Evolutionary conservation across 2,113 vertebrate genomes (phyloP).

Genomic region (Colaptes auratus): DNA sequence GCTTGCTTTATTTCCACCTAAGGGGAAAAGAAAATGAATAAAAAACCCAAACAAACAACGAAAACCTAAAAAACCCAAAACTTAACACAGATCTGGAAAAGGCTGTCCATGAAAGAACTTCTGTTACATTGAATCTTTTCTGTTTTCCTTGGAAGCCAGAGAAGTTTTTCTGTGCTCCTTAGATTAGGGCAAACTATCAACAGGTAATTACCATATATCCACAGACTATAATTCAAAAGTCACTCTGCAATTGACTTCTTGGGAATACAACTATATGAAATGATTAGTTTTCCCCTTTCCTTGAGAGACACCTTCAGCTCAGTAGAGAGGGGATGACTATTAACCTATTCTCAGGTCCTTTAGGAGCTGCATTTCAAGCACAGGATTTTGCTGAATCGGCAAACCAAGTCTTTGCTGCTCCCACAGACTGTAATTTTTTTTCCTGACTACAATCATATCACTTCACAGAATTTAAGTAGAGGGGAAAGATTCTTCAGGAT

Average conservation of each 20-base stretch:
- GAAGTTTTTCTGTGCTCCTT: background rate
- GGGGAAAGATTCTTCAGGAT: background rate
- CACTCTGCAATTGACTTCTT: background rate
- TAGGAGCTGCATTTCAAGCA: background rate
- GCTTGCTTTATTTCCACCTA: background rate
- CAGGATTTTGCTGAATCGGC: background rate
- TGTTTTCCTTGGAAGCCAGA: background rate
- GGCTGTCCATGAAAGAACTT: background rate
- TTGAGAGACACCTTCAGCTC: background rate
- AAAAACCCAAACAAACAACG: no score
- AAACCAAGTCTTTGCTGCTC: background rate
- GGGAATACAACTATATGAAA: background rate
- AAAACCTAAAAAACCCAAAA: background rate
- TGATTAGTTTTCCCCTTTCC: background rate
- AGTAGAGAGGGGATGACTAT: background rate
- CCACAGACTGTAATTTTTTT: background rate
- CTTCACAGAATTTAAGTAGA: background rate
- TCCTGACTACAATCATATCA: background rate
- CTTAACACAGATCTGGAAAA: background rate
- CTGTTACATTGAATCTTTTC: background rate
- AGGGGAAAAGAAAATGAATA: background rate
- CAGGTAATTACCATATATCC: background rate
- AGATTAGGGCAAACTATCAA: background rate
- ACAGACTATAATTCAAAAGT: background rate
- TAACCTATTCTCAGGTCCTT: background rate